A percentile compares a stretch with the other conserved stretches of the same genome.
Conservation (phyloP, 2,888 invertebrate species). For the Laspeyria flexula region DNA sequence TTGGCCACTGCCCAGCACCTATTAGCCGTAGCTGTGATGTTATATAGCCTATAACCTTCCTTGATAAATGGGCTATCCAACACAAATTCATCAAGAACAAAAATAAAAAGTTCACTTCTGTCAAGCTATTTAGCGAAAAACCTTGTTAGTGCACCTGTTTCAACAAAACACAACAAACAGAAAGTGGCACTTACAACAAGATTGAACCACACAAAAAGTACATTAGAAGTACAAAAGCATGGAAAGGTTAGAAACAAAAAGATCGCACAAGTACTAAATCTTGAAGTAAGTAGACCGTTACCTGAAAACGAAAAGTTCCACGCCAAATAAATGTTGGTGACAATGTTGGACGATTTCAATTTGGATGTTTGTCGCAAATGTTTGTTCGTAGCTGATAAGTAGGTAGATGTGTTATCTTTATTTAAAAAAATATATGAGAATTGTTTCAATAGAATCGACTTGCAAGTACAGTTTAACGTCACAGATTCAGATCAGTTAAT, state of each 20-base stretch:
- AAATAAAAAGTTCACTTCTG: neutral
- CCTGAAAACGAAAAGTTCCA: constrained; percentile 35
- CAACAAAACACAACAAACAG: constrained; percentile 19
- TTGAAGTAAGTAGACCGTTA: constrained; percentile 31
- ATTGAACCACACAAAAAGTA: constrained; percentile 39
- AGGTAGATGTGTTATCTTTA: too few relatives aligned
- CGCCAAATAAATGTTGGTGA: constrained; percentile 30
- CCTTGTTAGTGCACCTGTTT: constrained; percentile 6
- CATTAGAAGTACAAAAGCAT: constrained; percentile 42
- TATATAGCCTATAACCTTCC: too few relatives aligned
- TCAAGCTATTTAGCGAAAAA: neutral
- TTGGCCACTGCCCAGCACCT: too few relatives aligned
- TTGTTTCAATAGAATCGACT: too few relatives aligned
- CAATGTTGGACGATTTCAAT: constrained; percentile 19
- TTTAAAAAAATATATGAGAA: too few relatives aligned
- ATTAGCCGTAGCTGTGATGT: too few relatives aligned
- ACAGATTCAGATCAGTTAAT: too few relatives aligned
- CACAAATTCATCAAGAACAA: neutral
- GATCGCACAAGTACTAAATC: constrained; percentile 38
- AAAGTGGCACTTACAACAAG: constrained; percentile 36
- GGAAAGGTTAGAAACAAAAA: constrained; percentile 40
- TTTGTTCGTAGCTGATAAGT: too few relatives aligned
- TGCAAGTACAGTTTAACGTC: too few relatives aligned
- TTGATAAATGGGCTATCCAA: too few relatives aligned
- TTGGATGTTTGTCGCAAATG: constrained; percentile 10